Base-by-base conservation (phyloP, 2,888 invertebrate genomes). In the Cylindroiulus punctatus region DNA sequence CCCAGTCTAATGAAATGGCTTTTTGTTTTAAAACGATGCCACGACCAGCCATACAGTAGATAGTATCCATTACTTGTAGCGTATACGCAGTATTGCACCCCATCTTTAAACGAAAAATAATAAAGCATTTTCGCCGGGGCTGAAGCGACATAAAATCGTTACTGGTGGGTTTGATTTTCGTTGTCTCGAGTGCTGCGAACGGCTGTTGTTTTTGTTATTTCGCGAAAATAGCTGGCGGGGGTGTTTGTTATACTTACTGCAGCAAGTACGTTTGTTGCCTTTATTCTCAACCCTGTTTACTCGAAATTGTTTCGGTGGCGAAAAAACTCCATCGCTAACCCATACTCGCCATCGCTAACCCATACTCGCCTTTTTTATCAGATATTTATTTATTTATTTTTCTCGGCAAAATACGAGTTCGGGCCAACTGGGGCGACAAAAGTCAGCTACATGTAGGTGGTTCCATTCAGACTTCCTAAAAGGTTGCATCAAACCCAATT, bases 141-240 rank as follows among this genome's bases (percentile, higher is more conserved):
- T 22, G 7, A 19, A 10, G 2, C 30, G 76, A 76, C 76, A 76
- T 76, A 76, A 76, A 76, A 76, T 76, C 76, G 30, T 76, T 76
- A 76, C 76, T 12, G 36, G 12, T 1, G 22, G 76, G 26, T 76
- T 76, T 76, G 76, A 76, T 76, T 76, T 30, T 10, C 30, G 30
- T 12, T 10, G 4, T 52, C n/a, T 4, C 0, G 52, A 52, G 52
- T 76, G 76, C 76, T 76, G 76, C 76, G 26, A 76, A 30, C 76
- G 76, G 76, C 76, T 76, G 76, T 76, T 76, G 76, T 76, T 76
- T 26, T 76, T 10, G 76, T 22, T 76, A 57, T 76, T 76, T 76
- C 30, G 30, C 10, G 22, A 76, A 76, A 76, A 76, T 76, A 76
- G 76, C 76, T 76, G 1, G 26, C 10, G 76, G 76, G 76, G 26